Conservation (phyloP, 2,113 vertebrate species). For the Tetrax tetrax region DNA sequence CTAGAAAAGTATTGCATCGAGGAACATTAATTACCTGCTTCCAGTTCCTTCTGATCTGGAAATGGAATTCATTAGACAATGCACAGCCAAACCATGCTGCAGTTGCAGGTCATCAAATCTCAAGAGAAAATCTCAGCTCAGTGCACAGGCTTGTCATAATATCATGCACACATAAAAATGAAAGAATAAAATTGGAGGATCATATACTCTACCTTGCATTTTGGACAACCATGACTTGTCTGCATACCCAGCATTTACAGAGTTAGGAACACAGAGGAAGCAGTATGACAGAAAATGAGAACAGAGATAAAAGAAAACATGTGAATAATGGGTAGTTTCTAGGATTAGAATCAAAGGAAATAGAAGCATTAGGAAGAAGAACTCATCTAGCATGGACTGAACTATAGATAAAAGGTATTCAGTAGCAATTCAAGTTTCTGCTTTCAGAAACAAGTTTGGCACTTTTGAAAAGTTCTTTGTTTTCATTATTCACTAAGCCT, state of each 20-base stretch:
- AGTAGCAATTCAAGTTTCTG: not conserved
- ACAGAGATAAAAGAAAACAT: conserved; percentile 68
- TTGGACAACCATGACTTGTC: conserved; percentile 99
- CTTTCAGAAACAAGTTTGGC: not conserved
- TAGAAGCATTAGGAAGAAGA: not conserved
- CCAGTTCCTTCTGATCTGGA: not conserved
- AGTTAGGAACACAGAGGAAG: conserved; percentile 77
- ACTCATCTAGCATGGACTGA: not conserved
- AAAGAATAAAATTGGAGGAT: conserved; percentile 26
- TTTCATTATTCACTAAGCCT: not conserved
- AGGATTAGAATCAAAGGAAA: not conserved
- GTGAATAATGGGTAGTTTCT: conserved; percentile 26
- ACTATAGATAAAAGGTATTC: not conserved
- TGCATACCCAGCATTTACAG: conserved; percentile 80
- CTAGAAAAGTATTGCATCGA: not conserved
- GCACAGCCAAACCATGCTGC: not conserved
- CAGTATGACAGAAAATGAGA: conserved; percentile 78
- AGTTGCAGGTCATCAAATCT: not conserved
- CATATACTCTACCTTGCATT: conserved; percentile 89
- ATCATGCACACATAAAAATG: not conserved
- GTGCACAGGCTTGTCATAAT: not conserved
- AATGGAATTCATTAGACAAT: not conserved
- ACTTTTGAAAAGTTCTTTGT: not conserved
- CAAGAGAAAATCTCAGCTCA: not conserved
- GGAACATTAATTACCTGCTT: not conserved